Evolutionary conservation across 2,113 vertebrate species (phyloP).

Genomic region (Trochalopteron elliotii): DNA sequence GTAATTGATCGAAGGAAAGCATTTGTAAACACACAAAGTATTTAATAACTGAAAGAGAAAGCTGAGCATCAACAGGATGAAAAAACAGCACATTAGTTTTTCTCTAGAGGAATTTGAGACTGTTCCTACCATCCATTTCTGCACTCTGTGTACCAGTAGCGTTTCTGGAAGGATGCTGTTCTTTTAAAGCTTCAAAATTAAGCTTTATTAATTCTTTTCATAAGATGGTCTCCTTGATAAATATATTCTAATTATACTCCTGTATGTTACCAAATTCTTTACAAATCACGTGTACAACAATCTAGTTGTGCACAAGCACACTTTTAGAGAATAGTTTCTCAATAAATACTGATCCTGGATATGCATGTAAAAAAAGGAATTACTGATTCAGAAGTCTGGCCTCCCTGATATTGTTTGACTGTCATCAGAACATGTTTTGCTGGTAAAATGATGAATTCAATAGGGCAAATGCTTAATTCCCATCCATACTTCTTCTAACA

Average conservation of each 20-base stretch:
- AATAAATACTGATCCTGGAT: not conserved
- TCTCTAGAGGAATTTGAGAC: not conserved
- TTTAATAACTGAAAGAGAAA: not conserved
- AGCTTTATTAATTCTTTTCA: not conserved
- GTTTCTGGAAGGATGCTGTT: not conserved
- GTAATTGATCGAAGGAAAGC: not conserved
- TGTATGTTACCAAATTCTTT: not conserved
- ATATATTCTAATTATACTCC: not conserved
- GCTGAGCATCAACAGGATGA: not conserved
- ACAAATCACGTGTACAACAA: not conserved
- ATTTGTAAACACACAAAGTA: not conserved
- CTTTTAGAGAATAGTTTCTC: not conserved
- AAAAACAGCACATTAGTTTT: not conserved
- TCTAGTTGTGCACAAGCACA: not conserved
- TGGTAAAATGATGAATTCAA: not conserved
- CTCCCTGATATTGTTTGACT: not conserved
- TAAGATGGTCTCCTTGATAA: not conserved
- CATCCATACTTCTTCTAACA: not conserved
- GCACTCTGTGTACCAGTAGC: not conserved
- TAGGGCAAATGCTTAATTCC: not conserved
- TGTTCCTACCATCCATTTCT: not conserved
- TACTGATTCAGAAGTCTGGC: not conserved
- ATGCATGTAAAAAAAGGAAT: not conserved
- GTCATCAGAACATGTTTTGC: not conserved
- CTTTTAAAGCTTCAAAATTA: not conserved